Evolutionary conservation across 2,888 invertebrate genomes (phyloP), one percentile per base, ranked within the genome.

Genomic region (Xestoiulus laeticollis): DNA sequence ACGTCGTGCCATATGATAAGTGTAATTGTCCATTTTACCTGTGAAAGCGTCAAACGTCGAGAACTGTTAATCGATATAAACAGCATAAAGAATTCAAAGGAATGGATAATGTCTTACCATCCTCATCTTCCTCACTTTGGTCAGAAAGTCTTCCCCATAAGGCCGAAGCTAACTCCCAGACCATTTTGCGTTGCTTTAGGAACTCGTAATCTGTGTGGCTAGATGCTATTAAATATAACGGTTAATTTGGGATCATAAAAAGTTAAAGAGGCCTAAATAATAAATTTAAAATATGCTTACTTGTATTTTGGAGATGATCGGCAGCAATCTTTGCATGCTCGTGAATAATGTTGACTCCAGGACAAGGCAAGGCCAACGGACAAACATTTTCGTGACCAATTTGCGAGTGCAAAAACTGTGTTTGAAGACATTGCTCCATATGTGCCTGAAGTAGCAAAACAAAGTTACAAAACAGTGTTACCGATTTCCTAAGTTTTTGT

Each of bases 81-180:
- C 44, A 85, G 85, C 48, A 43, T 12, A 78, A 33, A 59, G 30
- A 83, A 0, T 87, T 82, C 43, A 59, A 43, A 84, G 44, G 86
- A 14, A 90, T 91, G 91, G n/a, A 93, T 93, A 91, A 90, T 43
- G 32, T 10, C 59, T 82, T 68, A 53, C 87, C n/a, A 68, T 48
- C 82, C 48, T 0, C 92, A 59, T 89, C 88, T 86, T 89, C 90
- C 33, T 89, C 93, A 85, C 94, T 93, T 10, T 93, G 90, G 19
- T 95, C 94, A 0, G 95, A 93, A 43, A 96, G 94, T 19, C 94
- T 94, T 0, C 96, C 97, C 98, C 98, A 98, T 12, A 98, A 93
- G 0, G 97, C 96, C 10, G 95, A 94, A 90, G 96, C 95, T 0
- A 97, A 93, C 19, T 94, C 94, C 95, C 96, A 96, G 22, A 93